Conservation (phyloP, 1,140 invertebrate genomes). For the Calliphora vicina region DNA sequence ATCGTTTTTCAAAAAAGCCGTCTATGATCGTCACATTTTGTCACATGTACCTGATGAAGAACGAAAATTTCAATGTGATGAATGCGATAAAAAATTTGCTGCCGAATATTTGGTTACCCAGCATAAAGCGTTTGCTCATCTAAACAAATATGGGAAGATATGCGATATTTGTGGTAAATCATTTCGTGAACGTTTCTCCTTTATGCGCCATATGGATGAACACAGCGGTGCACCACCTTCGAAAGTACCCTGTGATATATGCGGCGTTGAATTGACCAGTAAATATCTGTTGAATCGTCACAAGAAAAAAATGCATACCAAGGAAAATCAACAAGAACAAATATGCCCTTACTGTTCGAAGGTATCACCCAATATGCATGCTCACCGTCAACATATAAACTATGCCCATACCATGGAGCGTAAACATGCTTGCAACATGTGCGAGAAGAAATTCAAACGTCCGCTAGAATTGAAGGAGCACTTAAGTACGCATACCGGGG, state of each 20-base stretch:
- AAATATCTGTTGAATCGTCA: background rate
- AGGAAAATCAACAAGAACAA: background rate
- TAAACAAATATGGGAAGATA: constrained; percentile 52
- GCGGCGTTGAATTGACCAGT: background rate
- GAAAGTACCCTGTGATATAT: background rate
- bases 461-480: constrained; percentile 53
- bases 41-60: constrained; percentile 1
- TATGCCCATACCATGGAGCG: constrained; percentile 51
- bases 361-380: constrained; percentile 54
- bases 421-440: constrained; percentile 51
- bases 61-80: background rate
- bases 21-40: background rate
- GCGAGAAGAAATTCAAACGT: background rate
- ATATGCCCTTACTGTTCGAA: background rate
- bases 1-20: background rate
- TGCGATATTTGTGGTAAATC: constrained; percentile 60
- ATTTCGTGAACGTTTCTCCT: constrained; percentile 49
- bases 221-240: background rate
- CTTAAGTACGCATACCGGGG: constrained; percentile 58
- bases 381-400: constrained; percentile 54
- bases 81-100: constrained; percentile 32
- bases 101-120: constrained; percentile 52
- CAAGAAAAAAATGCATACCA: background rate
- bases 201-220: constrained; percentile 35
- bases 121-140: constrained; percentile 48